Conservation (phyloP, 1,140 invertebrate species). For the Rhynchophorus ferrugineus region DNA sequence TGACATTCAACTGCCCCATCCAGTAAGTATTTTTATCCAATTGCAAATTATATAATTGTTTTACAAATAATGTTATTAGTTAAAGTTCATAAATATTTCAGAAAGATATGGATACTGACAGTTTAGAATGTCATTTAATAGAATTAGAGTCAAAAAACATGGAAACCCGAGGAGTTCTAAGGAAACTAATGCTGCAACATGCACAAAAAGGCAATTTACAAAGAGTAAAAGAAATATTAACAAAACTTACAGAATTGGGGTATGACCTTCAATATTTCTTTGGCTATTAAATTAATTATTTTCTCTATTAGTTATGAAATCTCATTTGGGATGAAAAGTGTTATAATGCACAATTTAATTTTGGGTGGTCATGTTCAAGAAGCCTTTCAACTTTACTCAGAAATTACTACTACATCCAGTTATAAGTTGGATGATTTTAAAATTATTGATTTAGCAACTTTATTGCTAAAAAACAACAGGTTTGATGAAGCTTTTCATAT, state of each 20-base stretch:
- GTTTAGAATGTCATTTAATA: slow-evolving; percentile 45
- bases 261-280: slow-evolving; percentile 22
- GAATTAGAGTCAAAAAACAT: slow-evolving; percentile 49
- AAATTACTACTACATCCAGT: slow-evolving; percentile 42
- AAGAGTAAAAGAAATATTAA: slow-evolving; percentile 42
- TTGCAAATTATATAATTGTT: background rate
- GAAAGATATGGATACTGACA: slow-evolving; percentile 46
- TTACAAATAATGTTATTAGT: background rate
- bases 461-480: slow-evolving; percentile 44
- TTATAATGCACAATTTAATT: slow-evolving; percentile 47
- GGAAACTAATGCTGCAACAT: slow-evolving; percentile 46
- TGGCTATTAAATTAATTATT: background rate
- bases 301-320: slow-evolving; percentile 27
- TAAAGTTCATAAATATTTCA: slow-evolving; percentile 29
- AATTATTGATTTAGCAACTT: slow-evolving; percentile 47
- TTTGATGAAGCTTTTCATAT: slow-evolving; percentile 43
- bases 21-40: slow-evolving; percentile 40
- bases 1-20: slow-evolving; percentile 40
- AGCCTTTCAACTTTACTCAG: slow-evolving; percentile 41
- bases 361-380: slow-evolving; percentile 42
- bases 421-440: slow-evolving; percentile 51
- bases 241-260: slow-evolving; percentile 42
- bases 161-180: slow-evolving; percentile 48
- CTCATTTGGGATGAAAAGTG: slow-evolving; percentile 48
- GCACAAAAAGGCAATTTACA: slow-evolving; percentile 43